Percentiles rank a stretch among this genome's conserved stretches.
These are phyloP conservation scores for Hipparchia sbordonii DNA, from an alignment of 2,888 invertebrate species.

Conservation along the genomic window DNA sequence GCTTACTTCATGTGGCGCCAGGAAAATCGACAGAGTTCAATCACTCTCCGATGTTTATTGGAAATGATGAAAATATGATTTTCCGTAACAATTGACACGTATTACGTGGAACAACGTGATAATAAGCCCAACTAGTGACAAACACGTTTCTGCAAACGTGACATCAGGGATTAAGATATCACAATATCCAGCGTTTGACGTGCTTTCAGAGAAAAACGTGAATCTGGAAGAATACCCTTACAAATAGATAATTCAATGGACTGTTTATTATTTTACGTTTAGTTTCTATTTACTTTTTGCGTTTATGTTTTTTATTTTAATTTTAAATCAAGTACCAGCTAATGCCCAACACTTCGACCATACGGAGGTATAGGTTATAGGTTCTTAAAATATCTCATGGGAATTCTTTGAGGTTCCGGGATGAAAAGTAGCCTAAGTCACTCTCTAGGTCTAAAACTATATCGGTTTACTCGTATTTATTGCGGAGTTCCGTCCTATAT, in stretches of 20 bases:
- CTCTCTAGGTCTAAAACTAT: too few relatives aligned
- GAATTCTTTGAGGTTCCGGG: too few relatives aligned
- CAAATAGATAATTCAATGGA: background rate
- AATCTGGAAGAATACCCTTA: background rate
- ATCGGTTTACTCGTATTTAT: too few relatives aligned
- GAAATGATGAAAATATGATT: slow-evolving; percentile 2
- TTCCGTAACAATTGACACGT: slow-evolving; percentile 5
- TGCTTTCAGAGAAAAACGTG: background rate
- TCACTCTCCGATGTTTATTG: background rate
- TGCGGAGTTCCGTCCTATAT: too few relatives aligned
- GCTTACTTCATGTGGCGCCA: background rate
- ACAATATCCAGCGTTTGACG: slow-evolving; percentile 7
- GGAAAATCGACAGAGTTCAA: too few relatives aligned
- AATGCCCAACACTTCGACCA: too few relatives aligned
- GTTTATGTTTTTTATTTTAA: too few relatives aligned
- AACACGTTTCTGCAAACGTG: slow-evolving; percentile 35
- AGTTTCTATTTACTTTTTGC: too few relatives aligned
- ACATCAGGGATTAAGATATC: slow-evolving; percentile 26
- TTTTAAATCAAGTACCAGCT: too few relatives aligned
- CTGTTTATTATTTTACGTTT: background rate
- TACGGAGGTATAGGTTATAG: too few relatives aligned
- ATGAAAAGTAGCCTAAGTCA: too few relatives aligned
- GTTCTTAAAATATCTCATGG: too few relatives aligned
- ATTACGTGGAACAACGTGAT: slow-evolving; percentile 21
- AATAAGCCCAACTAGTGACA: slow-evolving; percentile 38